These are phyloP conservation scores for Agonopterix alstromeriana DNA, from an alignment of 2,888 invertebrate genomes.

Conservation along the genomic window DNA sequence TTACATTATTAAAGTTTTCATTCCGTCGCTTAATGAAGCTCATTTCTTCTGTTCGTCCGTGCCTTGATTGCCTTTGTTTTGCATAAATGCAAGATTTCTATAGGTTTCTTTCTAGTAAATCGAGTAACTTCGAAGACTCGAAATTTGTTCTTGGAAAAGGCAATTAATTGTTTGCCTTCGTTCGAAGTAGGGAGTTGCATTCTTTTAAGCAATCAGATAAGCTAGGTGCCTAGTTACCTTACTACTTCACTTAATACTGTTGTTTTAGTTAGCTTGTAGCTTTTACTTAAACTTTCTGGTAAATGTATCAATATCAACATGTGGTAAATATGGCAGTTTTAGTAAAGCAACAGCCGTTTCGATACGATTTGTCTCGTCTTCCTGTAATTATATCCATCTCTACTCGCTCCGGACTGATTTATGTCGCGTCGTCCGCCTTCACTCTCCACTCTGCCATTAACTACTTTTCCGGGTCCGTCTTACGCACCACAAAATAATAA, in stretches of 20 bases:
- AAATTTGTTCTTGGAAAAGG: slow-evolving; percentile 56
- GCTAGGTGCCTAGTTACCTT: background rate
- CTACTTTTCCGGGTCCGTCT: slow-evolving; percentile 63
- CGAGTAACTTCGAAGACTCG: slow-evolving; percentile 60
- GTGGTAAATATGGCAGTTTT: no score
- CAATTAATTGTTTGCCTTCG: slow-evolving; percentile 51
- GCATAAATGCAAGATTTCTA: slow-evolving; percentile 76
- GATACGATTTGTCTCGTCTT: slow-evolving; percentile 49
- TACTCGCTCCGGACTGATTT: slow-evolving; percentile 57
- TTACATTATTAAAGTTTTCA: slow-evolving; percentile 78
- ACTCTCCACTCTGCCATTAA: slow-evolving; percentile 52
- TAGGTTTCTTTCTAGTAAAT: slow-evolving; percentile 68
- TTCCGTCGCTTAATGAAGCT: slow-evolving; percentile 76
- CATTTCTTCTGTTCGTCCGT: slow-evolving; percentile 75
- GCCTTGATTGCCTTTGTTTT: slow-evolving; percentile 76
- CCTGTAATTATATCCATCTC: slow-evolving; percentile 58
- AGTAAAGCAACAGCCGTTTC: slow-evolving; percentile 7
- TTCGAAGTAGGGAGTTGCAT: slow-evolving; percentile 11
- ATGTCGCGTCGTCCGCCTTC: slow-evolving; percentile 38
- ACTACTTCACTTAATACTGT: no score
- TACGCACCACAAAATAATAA: slow-evolving; percentile 77
- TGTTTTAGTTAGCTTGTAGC: no score
- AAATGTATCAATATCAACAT: no score
- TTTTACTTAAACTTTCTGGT: no score
- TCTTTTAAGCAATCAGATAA: slow-evolving; percentile 15